phyloP scores from a whole-genome alignment of 2,888 invertebrate species.

The Agriopis aurantiaria region DNA sequence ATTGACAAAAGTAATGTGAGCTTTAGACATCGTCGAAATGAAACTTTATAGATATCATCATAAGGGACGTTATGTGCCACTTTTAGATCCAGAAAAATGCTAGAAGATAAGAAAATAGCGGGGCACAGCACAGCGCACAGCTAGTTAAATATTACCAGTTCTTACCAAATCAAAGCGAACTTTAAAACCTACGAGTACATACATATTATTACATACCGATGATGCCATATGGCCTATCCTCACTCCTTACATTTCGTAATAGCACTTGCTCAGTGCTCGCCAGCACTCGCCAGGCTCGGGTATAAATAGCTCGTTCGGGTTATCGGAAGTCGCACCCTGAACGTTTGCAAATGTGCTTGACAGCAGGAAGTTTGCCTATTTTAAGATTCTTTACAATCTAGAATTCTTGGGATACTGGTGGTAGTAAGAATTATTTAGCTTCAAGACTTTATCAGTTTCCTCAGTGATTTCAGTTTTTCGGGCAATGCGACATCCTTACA shows the following conservation, averaged over 20 bases:
- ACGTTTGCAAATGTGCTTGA: conserved; percentile 30
- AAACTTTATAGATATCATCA: too few species aligned
- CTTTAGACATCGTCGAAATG: too few species aligned
- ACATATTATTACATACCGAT: not conserved
- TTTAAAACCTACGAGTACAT: too few species aligned
- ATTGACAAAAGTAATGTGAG: too few species aligned
- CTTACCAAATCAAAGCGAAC: too few species aligned
- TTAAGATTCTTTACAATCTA: conserved; percentile 9
- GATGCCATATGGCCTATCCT: conserved; percentile 32
- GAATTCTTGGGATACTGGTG: not conserved
- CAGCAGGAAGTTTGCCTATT: conserved; percentile 26
- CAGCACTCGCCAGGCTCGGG: conserved; percentile 25
- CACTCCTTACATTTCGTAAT: conserved; percentile 28
- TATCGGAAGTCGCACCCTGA: conserved; percentile 34
- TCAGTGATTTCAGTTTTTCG: too few species aligned
- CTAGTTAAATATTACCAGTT: too few species aligned
- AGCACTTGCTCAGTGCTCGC: conserved; percentile 33
- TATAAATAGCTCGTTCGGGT: conserved; percentile 30
- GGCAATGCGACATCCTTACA: too few species aligned
- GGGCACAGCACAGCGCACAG: too few species aligned
- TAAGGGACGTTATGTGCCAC: too few species aligned
- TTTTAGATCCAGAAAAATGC: too few species aligned
- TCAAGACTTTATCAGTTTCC: not conserved
- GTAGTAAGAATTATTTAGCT: not conserved
- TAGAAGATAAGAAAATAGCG: too few species aligned